These are phyloP conservation scores for Halcyon senegalensis DNA, from an alignment of 2,113 vertebrate genomes.

Conservation along the genomic window DNA sequence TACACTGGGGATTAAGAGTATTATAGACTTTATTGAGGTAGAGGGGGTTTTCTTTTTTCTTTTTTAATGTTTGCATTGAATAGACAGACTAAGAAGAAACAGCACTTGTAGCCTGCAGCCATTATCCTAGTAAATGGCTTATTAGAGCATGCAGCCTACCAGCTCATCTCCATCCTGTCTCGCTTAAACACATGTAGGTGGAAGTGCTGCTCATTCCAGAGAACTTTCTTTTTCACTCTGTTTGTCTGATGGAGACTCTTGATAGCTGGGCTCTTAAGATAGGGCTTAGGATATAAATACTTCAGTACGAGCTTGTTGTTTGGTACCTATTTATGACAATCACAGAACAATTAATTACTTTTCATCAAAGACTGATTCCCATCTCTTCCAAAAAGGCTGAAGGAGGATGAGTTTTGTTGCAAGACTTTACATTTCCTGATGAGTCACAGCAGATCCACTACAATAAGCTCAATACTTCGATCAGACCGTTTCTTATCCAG, in stretches of 20 bases:
- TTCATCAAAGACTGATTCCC: constrained; percentile 32
- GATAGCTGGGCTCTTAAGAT: constrained; percentile 44
- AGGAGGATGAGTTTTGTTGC: background rate
- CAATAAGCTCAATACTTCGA: constrained; percentile 43
- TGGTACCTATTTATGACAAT: constrained; percentile 45
- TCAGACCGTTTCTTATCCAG: constrained; percentile 53
- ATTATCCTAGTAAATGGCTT: constrained; percentile 46
- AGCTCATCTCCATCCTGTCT: constrained; percentile 41
- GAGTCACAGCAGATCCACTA: constrained; percentile 59
- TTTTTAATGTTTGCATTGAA: constrained; percentile 32
- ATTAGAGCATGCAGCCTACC: constrained; percentile 50
- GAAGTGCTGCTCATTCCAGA: constrained; percentile 57
- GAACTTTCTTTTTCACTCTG: constrained; percentile 50
- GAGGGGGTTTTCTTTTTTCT: background rate
- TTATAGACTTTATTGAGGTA: background rate
- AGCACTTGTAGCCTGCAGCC: constrained; percentile 58
- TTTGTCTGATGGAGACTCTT: constrained; percentile 44
- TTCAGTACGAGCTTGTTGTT: background rate
- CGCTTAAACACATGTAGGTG: background rate
- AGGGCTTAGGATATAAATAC: constrained; percentile 65
- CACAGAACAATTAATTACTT: constrained; percentile 62
- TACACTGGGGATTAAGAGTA: background rate
- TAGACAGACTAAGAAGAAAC: constrained; percentile 39
- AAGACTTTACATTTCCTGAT: constrained; percentile 60
- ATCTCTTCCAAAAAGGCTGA: constrained; percentile 44